Evolutionary conservation across 30 jellyfish, hydroid and myxozoan genomes (phyloP).

Genomic region (Morbakka virulenta): DNA sequence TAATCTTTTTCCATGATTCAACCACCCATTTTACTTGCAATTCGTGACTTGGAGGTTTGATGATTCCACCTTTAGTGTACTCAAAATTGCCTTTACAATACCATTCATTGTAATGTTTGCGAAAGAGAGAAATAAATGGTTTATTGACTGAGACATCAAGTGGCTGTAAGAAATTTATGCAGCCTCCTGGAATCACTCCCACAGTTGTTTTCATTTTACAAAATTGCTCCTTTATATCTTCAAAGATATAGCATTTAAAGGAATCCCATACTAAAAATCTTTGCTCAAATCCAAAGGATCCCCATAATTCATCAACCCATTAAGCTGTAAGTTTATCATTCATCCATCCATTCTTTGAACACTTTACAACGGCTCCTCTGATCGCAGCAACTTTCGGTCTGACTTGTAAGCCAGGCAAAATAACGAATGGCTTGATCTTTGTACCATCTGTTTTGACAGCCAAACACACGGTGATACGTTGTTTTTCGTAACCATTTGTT

Average conservation of each 20-base stretch:
- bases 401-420: constrained; percentile 7
- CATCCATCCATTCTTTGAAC: constrained; percentile 28
- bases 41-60: constrained; percentile 19
- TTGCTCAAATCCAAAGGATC: constrained; percentile 12
- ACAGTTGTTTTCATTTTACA: neutral
- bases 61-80: constrained; percentile 25
- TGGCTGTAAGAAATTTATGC: constrained; percentile 21
- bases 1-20: constrained; percentile 9
- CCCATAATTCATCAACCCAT: constrained; percentile 21
- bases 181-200: neutral
- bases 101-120: constrained; percentile 28
- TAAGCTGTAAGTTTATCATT: constrained; percentile 5
- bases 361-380: constrained; percentile 31
- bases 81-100: constrained; percentile 15
- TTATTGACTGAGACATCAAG: neutral
- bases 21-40: constrained; percentile 20
- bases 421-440: neutral
- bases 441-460: neutral
- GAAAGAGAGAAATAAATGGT: neutral
- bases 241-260: neutral
- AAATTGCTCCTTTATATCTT: neutral
- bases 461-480: constrained; percentile 25
- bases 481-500: neutral
- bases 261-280: constrained; percentile 27
- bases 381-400: constrained; percentile 20